Evolutionary conservation across 2,797 vertebrate genomes (phyloP).

Genomic region (Characodon lateralis): DNA sequence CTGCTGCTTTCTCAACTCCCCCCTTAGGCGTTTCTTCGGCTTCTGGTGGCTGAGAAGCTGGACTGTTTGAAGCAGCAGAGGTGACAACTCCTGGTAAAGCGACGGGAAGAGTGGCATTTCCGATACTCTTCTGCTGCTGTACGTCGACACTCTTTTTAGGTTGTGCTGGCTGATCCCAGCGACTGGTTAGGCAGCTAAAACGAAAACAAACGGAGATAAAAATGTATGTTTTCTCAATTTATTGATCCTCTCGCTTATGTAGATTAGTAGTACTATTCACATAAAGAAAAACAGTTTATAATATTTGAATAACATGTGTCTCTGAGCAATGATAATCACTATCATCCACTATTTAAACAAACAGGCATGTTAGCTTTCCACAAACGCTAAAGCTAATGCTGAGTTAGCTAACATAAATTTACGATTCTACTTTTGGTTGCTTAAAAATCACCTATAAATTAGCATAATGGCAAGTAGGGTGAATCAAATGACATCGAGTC

Average conservation of each 20-base stretch:
- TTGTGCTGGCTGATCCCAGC: conserved; percentile 80
- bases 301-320: neutral
- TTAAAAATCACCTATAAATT: too few relatives aligned
- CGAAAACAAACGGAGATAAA: neutral
- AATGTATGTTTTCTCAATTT: neutral
- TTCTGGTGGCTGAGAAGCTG: conserved; percentile 26
- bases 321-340: neutral
- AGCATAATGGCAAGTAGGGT: rapidly evolving
- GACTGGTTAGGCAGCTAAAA: conserved; percentile 78
- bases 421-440: neutral
- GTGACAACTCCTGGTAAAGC: conserved; percentile 49
- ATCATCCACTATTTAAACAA: neutral
- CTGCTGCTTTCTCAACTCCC: conserved; percentile 83
- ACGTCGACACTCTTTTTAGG: conserved; percentile 65
- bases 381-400: neutral
- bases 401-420: conserved; percentile 4
- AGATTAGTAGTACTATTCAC: neutral
- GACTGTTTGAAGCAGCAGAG: conserved; percentile 31
- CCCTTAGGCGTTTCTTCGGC: conserved; percentile 58
- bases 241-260: neutral
- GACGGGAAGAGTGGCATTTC: conserved; percentile 50
- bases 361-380: neutral
- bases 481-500: rapidly evolving
- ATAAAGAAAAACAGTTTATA: neutral
- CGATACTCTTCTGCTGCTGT: conserved; percentile 60